phyloP scores from a whole-genome alignment of 2,797 vertebrate species.

The Eulemur albifrons region DNA sequence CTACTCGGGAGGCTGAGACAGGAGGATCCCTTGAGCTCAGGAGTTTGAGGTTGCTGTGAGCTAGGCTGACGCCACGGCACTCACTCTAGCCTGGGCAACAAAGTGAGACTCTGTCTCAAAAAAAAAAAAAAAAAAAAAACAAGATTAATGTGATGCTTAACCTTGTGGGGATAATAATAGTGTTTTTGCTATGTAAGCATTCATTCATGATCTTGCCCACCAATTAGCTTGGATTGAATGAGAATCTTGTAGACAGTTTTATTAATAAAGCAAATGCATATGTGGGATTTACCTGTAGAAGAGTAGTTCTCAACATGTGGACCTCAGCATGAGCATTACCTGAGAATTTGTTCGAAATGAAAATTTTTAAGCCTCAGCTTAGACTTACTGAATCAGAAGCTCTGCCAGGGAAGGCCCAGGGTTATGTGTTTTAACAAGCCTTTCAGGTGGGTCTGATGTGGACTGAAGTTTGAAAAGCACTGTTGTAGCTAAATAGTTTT shows the following conservation, averaged over 20 bases:
- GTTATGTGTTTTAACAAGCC: background rate
- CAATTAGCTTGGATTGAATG: background rate
- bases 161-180: background rate
- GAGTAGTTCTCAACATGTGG: background rate
- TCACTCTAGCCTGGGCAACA: too few species aligned
- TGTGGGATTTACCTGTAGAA: background rate
- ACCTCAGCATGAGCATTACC: background rate
- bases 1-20: too few species aligned
- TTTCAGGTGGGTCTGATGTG: background rate
- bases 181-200: background rate
- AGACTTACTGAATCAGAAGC: background rate
- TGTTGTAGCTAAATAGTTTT: background rate
- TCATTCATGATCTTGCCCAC: background rate
- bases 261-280: background rate
- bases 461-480: background rate
- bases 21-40: too few species aligned
- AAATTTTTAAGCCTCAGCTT: background rate
- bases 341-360: background rate
- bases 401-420: rapidly evolving
- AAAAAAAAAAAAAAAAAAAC: too few species aligned
- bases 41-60: too few species aligned
- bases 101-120: too few species aligned
- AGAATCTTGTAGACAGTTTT: background rate
- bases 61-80: too few species aligned
- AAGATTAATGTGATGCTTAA: background rate